These are phyloP conservation scores for Mycogona germanica DNA, from an alignment of 2,888 invertebrate species.

Conservation along the genomic window DNA sequence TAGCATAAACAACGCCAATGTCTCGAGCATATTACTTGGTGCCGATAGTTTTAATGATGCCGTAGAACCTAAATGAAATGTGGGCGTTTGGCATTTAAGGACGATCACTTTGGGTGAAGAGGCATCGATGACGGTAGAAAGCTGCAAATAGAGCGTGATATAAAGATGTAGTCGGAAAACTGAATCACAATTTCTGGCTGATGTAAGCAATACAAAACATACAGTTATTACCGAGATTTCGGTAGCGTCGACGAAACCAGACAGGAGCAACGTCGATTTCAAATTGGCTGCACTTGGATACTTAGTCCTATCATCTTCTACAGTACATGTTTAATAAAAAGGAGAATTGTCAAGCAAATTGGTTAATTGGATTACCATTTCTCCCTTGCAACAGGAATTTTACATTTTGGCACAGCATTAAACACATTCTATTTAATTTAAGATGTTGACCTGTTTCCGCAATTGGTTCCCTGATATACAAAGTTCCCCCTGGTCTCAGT, in stretches of 20 bases:
- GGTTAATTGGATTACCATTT: no score
- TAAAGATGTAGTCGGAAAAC: background rate
- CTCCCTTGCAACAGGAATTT: no score
- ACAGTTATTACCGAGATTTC: background rate
- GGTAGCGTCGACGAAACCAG: conserved; percentile 43
- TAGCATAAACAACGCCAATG: background rate
- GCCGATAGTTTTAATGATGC: conserved; percentile 15
- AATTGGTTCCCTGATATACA: conserved; percentile 21
- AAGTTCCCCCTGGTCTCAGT: conserved; percentile 23
- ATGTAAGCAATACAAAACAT: background rate
- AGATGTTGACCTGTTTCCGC: background rate
- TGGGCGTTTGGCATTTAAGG: conserved; percentile 45
- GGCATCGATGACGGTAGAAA: background rate
- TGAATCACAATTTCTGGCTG: background rate
- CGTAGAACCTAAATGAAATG: conserved; percentile 46
- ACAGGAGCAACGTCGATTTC: conserved; percentile 45
- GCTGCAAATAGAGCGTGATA: conserved; percentile 16
- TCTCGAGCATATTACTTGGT: no score
- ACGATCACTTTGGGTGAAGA: conserved; percentile 19
- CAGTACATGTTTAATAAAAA: background rate
- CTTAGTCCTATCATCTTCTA: background rate
- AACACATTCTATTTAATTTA: conserved; percentile 23
- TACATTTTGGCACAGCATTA: no score
- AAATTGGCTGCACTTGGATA: conserved; percentile 26
- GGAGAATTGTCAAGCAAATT: no score